phyloP scores from a whole-genome alignment of 2,797 vertebrate genomes.

The Sebastes taczanowskii region DNA sequence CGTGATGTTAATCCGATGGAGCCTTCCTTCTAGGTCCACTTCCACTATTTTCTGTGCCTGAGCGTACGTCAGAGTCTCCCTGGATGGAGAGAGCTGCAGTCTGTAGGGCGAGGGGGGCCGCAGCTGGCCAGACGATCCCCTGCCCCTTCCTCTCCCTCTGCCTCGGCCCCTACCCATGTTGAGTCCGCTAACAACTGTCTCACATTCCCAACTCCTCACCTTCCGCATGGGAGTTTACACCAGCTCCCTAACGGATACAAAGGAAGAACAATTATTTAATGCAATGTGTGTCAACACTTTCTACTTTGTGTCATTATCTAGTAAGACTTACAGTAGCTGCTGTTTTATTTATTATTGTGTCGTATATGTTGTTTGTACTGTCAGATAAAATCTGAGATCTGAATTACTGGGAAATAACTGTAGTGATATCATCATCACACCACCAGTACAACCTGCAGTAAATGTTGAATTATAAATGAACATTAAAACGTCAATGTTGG shows the following conservation, averaged over 20 bases:
- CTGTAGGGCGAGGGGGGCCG: conserved; percentile 93
- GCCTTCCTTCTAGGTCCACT: conserved; percentile 94
- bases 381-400: background rate
- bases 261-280: background rate
- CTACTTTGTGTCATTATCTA: background rate
- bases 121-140: conserved; percentile 79
- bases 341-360: background rate
- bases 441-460: background rate
- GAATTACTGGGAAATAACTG: background rate
- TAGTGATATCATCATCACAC: background rate
- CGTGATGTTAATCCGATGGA: conserved; percentile 95
- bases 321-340: background rate
- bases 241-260: conserved; percentile 49
- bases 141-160: conserved; percentile 83
- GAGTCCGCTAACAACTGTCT: conserved; percentile 75
- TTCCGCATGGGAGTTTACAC: conserved; percentile 87
- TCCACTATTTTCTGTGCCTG: conserved; percentile 98
- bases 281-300: background rate
- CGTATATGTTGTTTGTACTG: background rate
- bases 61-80: conserved; percentile 94
- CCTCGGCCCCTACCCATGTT: conserved; percentile 82
- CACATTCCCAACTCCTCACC: conserved; percentile 85
- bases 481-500: background rate
- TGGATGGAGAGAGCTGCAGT: conserved; percentile 90
- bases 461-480: background rate